Evolutionary conservation across 2,113 vertebrate species (phyloP), one percentile per base, ranked within the genome.

Genomic region (Epinephelus fuscoguttatus): DNA sequence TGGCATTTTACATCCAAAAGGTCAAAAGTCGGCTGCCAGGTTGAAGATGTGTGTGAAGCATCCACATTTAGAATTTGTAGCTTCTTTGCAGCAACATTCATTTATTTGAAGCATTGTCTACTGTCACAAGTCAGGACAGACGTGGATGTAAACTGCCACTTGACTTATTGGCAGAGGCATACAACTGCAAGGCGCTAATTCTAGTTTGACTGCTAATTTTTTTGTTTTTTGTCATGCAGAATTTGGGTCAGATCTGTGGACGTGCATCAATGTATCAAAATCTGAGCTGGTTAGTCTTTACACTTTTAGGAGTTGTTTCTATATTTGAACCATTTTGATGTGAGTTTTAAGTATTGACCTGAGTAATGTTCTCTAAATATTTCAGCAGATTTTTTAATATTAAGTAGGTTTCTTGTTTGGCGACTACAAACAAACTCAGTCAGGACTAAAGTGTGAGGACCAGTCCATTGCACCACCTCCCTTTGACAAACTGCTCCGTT

Each of bases 401-500:
- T 37, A 37, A 37, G 21, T 27, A 2, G 33, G 13, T 12, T 30
- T 80, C 17, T 63, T 60, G 3, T 77, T 53, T 70, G 42, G 25
- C 42, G 61, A 50, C 23, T 25, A 0, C 3, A 57, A 30, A 27
- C 18, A 60, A 33, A 33, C 47, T 49, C 21, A 14, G 7, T 64
- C 59, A 53, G 45, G 47, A 61, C 9, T 49, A 4, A 68, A 40
- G 23, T n/a, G 67, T 9, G 27, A 63, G 52, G 56, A 21, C 25
- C 53, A 21, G 53, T 77, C 68, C 80, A 59, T 15, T 45, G 15
- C n/a, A 78, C 56, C 1, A 1, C 13, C 62, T 80, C 70, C 17
- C 12, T 37, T 68, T 73, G 17, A 83, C 63, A 69, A 82, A 84
- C 77, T 3, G 23, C 50, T 84, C 40, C 1, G 25, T 81, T 81